Evolutionary conservation across 2,888 invertebrate genomes (phyloP), one percentile per base, ranked within the genome.

Genomic region (Chloroclystis v-ata): DNA sequence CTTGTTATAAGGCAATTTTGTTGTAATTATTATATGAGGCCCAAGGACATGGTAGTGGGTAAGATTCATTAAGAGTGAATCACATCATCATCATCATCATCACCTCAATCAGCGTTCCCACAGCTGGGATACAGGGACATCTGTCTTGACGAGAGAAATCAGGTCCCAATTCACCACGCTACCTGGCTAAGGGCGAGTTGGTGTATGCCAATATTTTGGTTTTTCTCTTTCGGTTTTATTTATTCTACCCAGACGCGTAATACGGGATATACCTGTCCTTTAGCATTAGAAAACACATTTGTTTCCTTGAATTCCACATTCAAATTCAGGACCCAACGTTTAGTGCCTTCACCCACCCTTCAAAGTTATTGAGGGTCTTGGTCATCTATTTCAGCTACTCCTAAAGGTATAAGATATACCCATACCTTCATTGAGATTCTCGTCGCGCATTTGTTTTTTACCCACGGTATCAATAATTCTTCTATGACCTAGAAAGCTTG

Each of bases 11-110:
- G 57, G 59, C 59, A 65, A 55, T 67, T 67, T 57, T 44, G 43
- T 54, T 56, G 60, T 63, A 71, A 68, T 72, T 68, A 65, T 65
- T 46, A 62, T 51, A 42, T 41, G 44, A 54, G 40, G 47, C 54
- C 48, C 50, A 54, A 54, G 39, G 52, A 49, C 37, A 47, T 45
- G 57, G 35, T 51, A 52, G 52, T 52, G 58, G 43, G 29, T 35
- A 55, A 44, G 20, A 5, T 4, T 2, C 20, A 20, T 20, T n/a
- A n/a, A n/a, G n/a, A n/a, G n/a, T n/a, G n/a, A n/a, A n/a, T n/a
- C n/a, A n/a, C n/a, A n/a, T n/a, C n/a, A n/a, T n/a, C n/a, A n/a
- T n/a, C n/a, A n/a, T n/a, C n/a, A n/a, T n/a, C n/a, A n/a, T n/a
- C n/a, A n/a, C n/a, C n/a, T n/a, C n/a, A n/a, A n/a, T n/a, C n/a